phyloP scores from a whole-genome alignment of 1,140 invertebrate species.

The Drosophila ambigua region DNA sequence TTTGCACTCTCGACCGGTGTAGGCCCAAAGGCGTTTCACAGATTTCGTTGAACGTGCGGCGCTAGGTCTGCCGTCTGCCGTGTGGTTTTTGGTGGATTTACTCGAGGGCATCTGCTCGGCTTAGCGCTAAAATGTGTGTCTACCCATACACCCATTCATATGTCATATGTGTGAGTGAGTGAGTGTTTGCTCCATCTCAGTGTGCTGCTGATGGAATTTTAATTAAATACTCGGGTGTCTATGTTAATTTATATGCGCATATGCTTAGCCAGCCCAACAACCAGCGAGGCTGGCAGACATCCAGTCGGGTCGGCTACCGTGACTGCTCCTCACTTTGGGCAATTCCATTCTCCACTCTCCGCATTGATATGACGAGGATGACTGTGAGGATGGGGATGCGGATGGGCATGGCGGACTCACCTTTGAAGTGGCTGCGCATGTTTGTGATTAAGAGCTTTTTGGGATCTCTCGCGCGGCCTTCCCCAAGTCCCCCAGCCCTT shows the following conservation, averaged over 20 bases:
- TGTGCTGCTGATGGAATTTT: slow-evolving; percentile 74
- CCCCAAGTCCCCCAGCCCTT: slow-evolving; percentile 17
- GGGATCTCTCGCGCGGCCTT: slow-evolving; percentile 19
- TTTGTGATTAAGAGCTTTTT: slow-evolving; percentile 80
- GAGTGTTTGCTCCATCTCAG: slow-evolving; percentile 30
- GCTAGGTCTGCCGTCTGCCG: slow-evolving; percentile 23
- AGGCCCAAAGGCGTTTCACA: slow-evolving; percentile 56
- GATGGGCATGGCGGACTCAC: slow-evolving; percentile 20
- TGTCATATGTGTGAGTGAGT: slow-evolving; percentile 32
- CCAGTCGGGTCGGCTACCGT: neutral
- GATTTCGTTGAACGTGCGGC: slow-evolving; percentile 51
- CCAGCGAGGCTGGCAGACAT: neutral
- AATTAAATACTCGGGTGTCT: slow-evolving; percentile 82
- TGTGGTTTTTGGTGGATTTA: slow-evolving; percentile 79
- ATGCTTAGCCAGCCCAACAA: slow-evolving; percentile 65
- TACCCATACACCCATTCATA: slow-evolving; percentile 23
- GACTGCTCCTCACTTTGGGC: slow-evolving; percentile 12
- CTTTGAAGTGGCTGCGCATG: slow-evolving; percentile 76
- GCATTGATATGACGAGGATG: slow-evolving; percentile 60
- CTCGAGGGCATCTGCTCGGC: slow-evolving; percentile 50
- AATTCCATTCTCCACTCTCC: slow-evolving; percentile 45
- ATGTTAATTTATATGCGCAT: slow-evolving; percentile 83
- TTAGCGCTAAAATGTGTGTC: slow-evolving; percentile 73
- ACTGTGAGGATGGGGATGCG: neutral
- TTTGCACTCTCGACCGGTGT: slow-evolving; percentile 56